These are phyloP conservation scores for Schizopygopsis pylzovi DNA, from an alignment of 2,797 vertebrate genomes.

Conservation along the genomic window DNA sequence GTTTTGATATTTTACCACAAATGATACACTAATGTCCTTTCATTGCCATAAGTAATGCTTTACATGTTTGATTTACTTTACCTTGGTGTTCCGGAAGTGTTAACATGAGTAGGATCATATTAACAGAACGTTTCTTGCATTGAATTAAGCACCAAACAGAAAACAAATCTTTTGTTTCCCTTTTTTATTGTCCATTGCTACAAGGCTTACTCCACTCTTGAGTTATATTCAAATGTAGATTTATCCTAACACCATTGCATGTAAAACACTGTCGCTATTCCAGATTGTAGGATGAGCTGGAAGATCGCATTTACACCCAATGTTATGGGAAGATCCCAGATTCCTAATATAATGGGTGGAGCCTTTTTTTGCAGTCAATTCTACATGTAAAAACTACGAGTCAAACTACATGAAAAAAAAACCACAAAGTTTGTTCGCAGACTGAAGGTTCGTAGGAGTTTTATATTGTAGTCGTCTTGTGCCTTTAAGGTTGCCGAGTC, in stretches of 20 bases:
- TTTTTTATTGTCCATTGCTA: background rate
- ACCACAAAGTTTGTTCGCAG: background rate
- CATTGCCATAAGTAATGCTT: background rate
- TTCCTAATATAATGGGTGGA: background rate
- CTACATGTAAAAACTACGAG: background rate
- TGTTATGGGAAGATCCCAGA: background rate
- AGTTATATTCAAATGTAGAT: background rate
- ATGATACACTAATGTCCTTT: background rate
- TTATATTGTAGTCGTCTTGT: background rate
- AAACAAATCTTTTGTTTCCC: background rate
- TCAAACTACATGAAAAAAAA: background rate
- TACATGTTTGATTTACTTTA: background rate
- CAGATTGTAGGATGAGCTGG: background rate
- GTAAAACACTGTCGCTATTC: background rate
- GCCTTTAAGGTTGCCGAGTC: background rate
- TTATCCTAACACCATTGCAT: background rate
- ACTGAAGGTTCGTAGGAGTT: background rate
- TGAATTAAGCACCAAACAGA: background rate
- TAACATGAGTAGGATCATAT: background rate
- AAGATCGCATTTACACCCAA: background rate
- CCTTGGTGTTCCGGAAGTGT: background rate
- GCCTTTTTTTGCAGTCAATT: background rate
- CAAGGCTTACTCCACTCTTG: background rate
- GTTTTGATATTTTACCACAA: background rate
- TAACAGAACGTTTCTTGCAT: background rate